phyloP scores from a whole-genome alignment of 2,113 vertebrate genomes.

The Lethenteron reissneri region DNA sequence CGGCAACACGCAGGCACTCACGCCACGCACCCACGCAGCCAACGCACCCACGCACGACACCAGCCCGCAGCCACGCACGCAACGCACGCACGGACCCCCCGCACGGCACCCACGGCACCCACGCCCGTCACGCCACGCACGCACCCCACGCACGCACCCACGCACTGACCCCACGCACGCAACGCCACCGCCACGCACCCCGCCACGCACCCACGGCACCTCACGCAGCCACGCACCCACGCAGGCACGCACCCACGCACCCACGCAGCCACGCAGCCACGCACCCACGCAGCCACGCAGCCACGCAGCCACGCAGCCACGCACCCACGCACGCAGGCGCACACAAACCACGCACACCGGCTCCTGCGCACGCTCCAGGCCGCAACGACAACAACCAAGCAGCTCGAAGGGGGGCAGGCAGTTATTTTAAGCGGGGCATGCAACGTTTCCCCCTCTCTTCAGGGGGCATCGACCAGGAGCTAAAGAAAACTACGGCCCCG shows the following conservation, averaged over 20 bases:
- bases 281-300: neutral
- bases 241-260: neutral
- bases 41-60: neutral
- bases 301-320: neutral
- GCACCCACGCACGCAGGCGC: no score
- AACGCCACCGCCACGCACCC: neutral
- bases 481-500: no score
- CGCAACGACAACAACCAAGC: no score
- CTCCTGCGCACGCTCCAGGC: no score
- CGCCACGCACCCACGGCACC: neutral
- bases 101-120: neutral
- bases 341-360: no score
- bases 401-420: no score
- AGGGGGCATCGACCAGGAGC: no score
- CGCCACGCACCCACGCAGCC: neutral
- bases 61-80: neutral
- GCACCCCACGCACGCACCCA: neutral
- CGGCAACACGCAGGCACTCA: neutral
- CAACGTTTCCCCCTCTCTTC: no score
- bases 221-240: neutral
- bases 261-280: neutral
- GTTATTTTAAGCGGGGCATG: no score
- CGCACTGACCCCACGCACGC: neutral
- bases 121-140: neutral
- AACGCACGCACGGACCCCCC: neutral